Evolutionary conservation across 2,888 invertebrate genomes (phyloP).

Genomic region (Gastracanthus pulcherrimus): DNA sequence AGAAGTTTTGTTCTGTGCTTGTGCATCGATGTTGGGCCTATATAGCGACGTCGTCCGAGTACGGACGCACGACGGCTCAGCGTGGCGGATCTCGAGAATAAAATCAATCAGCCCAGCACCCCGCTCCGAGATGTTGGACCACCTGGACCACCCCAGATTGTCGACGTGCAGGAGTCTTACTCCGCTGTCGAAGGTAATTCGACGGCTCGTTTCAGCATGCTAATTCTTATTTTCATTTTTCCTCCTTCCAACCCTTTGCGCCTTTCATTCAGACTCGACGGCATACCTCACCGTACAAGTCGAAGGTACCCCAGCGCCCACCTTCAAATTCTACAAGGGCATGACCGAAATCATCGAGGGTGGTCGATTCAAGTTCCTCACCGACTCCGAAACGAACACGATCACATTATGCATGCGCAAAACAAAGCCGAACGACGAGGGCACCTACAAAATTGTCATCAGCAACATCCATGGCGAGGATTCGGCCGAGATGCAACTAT

Average conservation of each 20-base stretch:
- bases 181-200: conserved; percentile 95
- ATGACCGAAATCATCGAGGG: conserved; percentile 96
- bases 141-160: conserved; percentile 92
- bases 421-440: conserved; percentile 97
- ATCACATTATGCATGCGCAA: conserved; percentile 97
- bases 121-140: conserved; percentile 90
- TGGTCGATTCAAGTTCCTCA: conserved; percentile 95
- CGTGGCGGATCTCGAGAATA: conserved; percentile 92
- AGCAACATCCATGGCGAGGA: conserved; percentile 97
- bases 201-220: conserved; percentile 28
- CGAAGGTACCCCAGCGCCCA: conserved; percentile 96
- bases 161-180: conserved; percentile 96
- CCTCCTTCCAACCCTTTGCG: neutral
- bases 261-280: conserved; percentile 84
- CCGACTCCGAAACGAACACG: conserved; percentile 95
- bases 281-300: conserved; percentile 94
- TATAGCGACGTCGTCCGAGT: conserved; percentile 90
- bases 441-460: conserved; percentile 94
- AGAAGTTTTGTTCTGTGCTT: conserved; percentile 32
- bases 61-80: conserved; percentile 94
- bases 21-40: conserved; percentile 28
- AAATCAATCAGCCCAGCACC: conserved; percentile 93
- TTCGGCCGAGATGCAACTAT: conserved; percentile 95
- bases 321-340: conserved; percentile 97
- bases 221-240: no score